Base-by-base conservation (phyloP, 2,797 vertebrate genomes). In the Fistularia commersonii region DNA sequence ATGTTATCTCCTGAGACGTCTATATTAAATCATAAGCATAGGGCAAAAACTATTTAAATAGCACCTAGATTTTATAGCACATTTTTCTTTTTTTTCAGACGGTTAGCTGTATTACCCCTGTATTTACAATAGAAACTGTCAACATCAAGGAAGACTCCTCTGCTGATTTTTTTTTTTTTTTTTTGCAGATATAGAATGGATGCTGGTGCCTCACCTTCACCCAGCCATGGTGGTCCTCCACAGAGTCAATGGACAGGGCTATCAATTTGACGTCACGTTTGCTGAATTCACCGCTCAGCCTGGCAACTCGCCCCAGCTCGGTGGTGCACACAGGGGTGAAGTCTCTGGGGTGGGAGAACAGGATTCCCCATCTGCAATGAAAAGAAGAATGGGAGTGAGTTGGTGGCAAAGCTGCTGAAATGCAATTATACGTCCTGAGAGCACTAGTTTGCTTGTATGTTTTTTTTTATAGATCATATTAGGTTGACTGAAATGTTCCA, bases 241-340 rank as follows among this genome's bases (percentile, higher is more conserved):
- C 94, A 0, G 87, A 91, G 87, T 99, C 97, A 7, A 99, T 83
- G 8, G 96, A 98, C 65, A 99, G 80, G 1, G 96, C 97, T 0
- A 99, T 97, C 93, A 99, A 91, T 81, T 97, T 97, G 32, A 99
- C 91, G 0, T 88, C 89, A 39, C 93, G 92, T 61, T 94, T 96
- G 71, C 86, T 82, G 84, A 99, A 99, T 86, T 98, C 90, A 0
- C 87, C 54, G 0, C 87, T 90, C 81, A 98, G 52, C 66, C 74
- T 91, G 0, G 92, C 93, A 0, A 95, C 95, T 38, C 93, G 81
- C 56, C 93, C 94, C 0, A 99, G 92, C 84, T 99, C 97, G 0
- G 96, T 98, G 70, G 97, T 99, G 72, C 97, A 99, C 12, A 99
- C 97, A 0, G 97, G 97, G 0, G 97, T 99, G 67, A 95, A 99